Percentiles rank a stretch among this genome's conserved stretches.
Evolutionary conservation across 35 echinoderm and acorn worm species (phyloP).

Genomic region (Lytechinus pictus): DNA sequence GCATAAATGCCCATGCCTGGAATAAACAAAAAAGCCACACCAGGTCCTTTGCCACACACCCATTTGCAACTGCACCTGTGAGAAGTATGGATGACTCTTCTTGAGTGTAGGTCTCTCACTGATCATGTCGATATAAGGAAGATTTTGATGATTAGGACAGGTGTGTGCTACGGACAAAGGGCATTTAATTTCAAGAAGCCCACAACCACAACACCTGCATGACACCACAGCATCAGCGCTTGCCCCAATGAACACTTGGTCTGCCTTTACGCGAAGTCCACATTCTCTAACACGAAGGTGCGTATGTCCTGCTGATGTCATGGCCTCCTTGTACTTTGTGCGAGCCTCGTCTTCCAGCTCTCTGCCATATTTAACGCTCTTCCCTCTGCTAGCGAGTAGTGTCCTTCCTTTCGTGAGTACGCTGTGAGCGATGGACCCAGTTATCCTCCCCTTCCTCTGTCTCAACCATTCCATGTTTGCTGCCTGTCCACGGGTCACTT

Average conservation of each 20-base stretch:
- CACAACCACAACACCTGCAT: slow-evolving; percentile 53
- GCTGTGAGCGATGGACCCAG: slow-evolving; percentile 15
- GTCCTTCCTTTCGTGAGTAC: neutral
- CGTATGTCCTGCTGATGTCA: neutral
- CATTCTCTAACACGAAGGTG: slow-evolving; percentile 49
- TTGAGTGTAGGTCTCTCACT: neutral
- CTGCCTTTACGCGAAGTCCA: slow-evolving; percentile 28
- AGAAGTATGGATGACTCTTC: neutral
- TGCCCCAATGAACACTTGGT: slow-evolving; percentile 18
- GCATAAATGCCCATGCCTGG: neutral
- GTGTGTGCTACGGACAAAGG: slow-evolving; percentile 29
- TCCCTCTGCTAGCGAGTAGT: neutral
- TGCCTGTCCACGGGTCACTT: neutral
- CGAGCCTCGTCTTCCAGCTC: slow-evolving; percentile 66
- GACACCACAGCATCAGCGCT: slow-evolving; percentile 47
- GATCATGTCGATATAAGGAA: neutral
- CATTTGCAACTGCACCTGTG: slow-evolving; percentile 20
- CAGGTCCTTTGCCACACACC: neutral
- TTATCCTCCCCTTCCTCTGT: neutral
- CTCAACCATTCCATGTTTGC: neutral
- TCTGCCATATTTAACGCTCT: slow-evolving; percentile 32
- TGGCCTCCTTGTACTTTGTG: slow-evolving; percentile 1
- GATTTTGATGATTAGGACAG: neutral
- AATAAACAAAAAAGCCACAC: slow-evolving; percentile 48
- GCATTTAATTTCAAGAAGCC: slow-evolving; percentile 56